phyloP scores from a whole-genome alignment of 2,888 invertebrate genomes.

The Ophonus ardosiacus region DNA sequence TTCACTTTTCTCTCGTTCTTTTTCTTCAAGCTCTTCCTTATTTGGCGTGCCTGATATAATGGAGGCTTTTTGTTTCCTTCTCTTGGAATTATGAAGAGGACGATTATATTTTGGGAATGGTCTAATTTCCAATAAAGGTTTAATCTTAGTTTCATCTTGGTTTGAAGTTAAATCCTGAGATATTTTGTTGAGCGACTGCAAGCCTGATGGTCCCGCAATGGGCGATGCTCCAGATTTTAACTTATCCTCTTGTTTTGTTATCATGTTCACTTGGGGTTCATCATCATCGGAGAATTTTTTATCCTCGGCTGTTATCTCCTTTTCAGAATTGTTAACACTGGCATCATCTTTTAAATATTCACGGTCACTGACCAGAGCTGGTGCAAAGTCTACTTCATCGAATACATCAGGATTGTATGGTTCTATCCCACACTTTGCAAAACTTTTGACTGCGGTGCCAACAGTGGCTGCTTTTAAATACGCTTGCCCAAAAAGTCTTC shows the following conservation, averaged over 20 bases:
- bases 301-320: not conserved
- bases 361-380: conserved; percentile 18
- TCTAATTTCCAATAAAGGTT: conserved; percentile 40
- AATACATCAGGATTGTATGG: conserved; percentile 65
- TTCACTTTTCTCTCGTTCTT: conserved; percentile 34
- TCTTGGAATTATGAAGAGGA: not conserved
- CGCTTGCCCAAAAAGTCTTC: conserved; percentile 67
- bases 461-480: conserved; percentile 68
- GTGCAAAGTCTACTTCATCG: conserved; percentile 59
- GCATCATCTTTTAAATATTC: not conserved
- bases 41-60: conserved; percentile 41
- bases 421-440: conserved; percentile 67
- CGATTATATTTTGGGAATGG: conserved; percentile 47
- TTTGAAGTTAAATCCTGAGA: not conserved
- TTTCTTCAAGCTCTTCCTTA: conserved; percentile 35
- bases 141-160: not conserved
- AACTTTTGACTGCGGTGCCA: conserved; percentile 67
- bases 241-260: not conserved
- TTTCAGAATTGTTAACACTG: not conserved
- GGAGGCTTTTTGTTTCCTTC: conserved; percentile 38
- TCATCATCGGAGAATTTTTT: not conserved
- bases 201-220: not conserved
- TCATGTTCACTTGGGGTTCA: not conserved
- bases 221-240: not conserved
- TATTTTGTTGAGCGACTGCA: conserved; percentile 3